phyloP scores from a whole-genome alignment of 2,888 invertebrate species.

The Rotaria socialis region DNA sequence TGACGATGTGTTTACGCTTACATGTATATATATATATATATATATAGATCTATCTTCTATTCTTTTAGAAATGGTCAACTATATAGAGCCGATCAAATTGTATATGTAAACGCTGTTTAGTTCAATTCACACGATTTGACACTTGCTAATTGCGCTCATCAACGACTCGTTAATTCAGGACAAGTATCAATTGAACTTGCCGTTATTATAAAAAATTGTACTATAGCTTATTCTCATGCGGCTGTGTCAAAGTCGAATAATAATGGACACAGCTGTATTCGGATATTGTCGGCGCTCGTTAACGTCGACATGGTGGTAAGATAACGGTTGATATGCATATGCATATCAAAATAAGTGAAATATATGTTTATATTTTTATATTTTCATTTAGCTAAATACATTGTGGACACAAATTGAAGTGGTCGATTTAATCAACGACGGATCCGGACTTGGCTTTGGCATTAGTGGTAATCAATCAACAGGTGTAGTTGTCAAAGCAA shows the following conservation, averaged over 20 bases:
- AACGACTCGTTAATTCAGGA: not conserved
- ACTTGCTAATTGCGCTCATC: not conserved
- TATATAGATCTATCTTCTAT: not conserved
- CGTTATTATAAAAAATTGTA: not conserved
- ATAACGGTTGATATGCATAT: not conserved
- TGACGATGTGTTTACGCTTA: not conserved
- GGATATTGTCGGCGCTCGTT: not conserved
- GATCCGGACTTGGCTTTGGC: conserved; percentile 43
- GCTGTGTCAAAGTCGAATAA: conserved; percentile 9
- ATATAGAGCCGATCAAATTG: conserved; percentile 24
- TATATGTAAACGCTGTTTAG: conserved; percentile 28
- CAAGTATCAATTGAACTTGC: not conserved
- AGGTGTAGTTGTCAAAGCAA: conserved; percentile 46
- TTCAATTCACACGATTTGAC: not conserved
- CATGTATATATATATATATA: not conserved
- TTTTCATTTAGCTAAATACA: conserved; percentile 41
- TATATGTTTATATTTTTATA: not conserved
- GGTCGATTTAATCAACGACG: conserved; percentile 44
- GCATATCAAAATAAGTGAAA: not conserved
- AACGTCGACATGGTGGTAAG: conserved; percentile 37
- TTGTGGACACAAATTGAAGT: conserved; percentile 46
- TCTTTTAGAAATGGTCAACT: not conserved
- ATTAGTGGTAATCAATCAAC: conserved; percentile 45
- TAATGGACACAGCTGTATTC: conserved; percentile 11
- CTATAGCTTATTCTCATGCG: not conserved